These are phyloP conservation scores for Oxygymnocypris stewartii DNA, from an alignment of 2,113 vertebrate species.

Conservation along the genomic window DNA sequence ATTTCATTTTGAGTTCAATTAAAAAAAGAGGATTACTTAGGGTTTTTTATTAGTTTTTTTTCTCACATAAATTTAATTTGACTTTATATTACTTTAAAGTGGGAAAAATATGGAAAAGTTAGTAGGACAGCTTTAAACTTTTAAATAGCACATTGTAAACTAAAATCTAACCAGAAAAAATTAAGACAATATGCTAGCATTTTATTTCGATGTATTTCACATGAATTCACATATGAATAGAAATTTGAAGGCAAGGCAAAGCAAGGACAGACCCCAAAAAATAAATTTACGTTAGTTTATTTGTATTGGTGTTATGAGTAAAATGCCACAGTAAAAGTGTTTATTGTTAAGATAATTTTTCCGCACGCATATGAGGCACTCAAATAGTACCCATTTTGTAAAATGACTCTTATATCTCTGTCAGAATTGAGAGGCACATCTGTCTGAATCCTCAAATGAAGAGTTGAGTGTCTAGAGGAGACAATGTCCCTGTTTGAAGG, in stretches of 20 bases:
- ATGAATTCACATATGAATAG: neutral
- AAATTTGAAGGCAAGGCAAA: neutral
- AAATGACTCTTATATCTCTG: neutral
- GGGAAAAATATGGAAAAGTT: no score
- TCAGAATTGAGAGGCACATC: conserved; percentile 4
- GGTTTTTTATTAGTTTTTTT: neutral
- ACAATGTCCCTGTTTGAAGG: neutral
- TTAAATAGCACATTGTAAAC: neutral
- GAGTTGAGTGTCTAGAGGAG: conserved; percentile 8
- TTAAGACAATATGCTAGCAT: neutral
- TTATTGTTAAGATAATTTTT: neutral
- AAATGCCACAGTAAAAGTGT: neutral
- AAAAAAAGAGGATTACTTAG: neutral
- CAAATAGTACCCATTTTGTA: neutral
- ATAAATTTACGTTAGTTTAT: neutral
- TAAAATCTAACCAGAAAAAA: neutral
- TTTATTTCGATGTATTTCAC: neutral
- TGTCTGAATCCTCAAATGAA: neutral
- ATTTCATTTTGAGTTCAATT: neutral
- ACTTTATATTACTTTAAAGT: no score
- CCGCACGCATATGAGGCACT: neutral
- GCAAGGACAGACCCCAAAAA: neutral
- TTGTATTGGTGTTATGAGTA: neutral
- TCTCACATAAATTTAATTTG: neutral
- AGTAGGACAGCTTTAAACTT: neutral